Evolutionary conservation across 2,888 invertebrate genomes (phyloP).

Genomic region (Lordiphosa fenestrarum): DNA sequence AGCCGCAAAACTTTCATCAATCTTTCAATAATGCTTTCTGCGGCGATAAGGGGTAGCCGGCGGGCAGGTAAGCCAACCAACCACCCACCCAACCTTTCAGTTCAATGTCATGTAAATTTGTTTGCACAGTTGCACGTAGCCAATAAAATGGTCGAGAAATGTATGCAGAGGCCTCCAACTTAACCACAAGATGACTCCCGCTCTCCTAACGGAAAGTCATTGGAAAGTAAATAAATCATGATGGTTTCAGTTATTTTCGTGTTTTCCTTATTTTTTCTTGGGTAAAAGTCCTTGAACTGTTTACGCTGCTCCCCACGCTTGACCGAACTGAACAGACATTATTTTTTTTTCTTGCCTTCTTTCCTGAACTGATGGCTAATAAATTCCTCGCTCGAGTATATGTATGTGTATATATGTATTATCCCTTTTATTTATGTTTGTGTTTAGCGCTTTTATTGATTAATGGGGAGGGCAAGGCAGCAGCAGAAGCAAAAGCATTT

Average conservation of each 20-base stretch:
- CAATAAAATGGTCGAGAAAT: constrained; percentile 62
- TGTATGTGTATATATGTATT: constrained; percentile 42
- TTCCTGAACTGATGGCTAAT: constrained; percentile 50
- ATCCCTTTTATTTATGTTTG: constrained; percentile 62
- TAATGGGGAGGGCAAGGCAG: constrained; percentile 31
- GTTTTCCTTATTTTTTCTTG: constrained; percentile 11
- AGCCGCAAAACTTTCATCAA: constrained; percentile 61
- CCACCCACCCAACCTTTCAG: constrained; percentile 29
- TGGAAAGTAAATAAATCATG: constrained; percentile 70
- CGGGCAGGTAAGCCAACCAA: constrained; percentile 28
- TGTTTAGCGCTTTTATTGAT: constrained; percentile 67
- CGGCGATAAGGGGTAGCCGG: background rate
- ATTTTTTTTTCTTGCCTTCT: constrained; percentile 46
- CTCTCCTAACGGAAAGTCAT: constrained; percentile 18
- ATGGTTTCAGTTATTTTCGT: constrained; percentile 20
- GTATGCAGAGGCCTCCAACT: constrained; percentile 39
- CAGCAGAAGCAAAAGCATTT: constrained; percentile 20
- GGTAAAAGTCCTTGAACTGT: constrained; percentile 67
- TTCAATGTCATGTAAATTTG: constrained; percentile 73
- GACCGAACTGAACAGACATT: constrained; percentile 55
- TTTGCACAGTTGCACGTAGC: constrained; percentile 72
- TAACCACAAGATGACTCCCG: constrained; percentile 38
- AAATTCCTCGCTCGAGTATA: constrained; percentile 43
- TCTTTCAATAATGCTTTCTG: constrained; percentile 64
- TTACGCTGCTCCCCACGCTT: constrained; percentile 49